Conservation (phyloP, 1,140 invertebrate species). For the Nixonia krombeini region DNA sequence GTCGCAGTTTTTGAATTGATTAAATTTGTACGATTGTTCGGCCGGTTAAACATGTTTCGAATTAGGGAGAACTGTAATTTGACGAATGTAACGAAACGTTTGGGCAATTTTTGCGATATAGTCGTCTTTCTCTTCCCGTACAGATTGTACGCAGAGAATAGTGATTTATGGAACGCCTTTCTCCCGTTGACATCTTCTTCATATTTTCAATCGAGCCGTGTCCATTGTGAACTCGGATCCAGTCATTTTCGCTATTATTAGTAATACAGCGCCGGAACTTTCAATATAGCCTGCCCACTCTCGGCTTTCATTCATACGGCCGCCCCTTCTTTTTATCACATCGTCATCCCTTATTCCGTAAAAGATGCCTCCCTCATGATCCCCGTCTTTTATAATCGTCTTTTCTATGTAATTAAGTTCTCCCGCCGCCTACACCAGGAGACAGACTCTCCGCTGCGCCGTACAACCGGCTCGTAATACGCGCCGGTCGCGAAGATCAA, state of each 20-base stretch:
- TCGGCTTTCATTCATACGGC: slow-evolving; percentile 31
- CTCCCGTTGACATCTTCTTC: background rate
- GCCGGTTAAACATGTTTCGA: too few relatives aligned
- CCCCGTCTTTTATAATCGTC: slow-evolving; percentile 41
- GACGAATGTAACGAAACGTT: too few relatives aligned
- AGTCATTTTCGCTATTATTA: slow-evolving; percentile 42
- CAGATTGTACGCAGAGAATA: background rate
- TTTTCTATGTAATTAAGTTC: slow-evolving; percentile 51
- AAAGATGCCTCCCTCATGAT: slow-evolving; percentile 34
- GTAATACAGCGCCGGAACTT: slow-evolving; percentile 40
- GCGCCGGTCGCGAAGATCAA: slow-evolving; percentile 37
- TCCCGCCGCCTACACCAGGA: slow-evolving; percentile 29
- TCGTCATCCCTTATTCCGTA: slow-evolving; percentile 39
- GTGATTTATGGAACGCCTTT: slow-evolving; percentile 7
- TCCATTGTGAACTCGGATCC: slow-evolving; percentile 23
- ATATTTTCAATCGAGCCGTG: slow-evolving; percentile 8
- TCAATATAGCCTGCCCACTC: slow-evolving; percentile 41
- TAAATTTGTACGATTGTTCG: too few relatives aligned
- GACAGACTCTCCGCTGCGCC: slow-evolving; percentile 33
- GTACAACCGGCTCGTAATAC: slow-evolving; percentile 35
- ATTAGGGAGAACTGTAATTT: too few relatives aligned
- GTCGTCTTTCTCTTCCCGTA: too few relatives aligned
- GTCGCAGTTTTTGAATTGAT: too few relatives aligned
- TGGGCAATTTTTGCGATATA: too few relatives aligned
- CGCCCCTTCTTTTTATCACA: slow-evolving; percentile 31